Base-by-base conservation (phyloP, 92 coral and sea anemone genomes). In the Diadumene lineata region DNA sequence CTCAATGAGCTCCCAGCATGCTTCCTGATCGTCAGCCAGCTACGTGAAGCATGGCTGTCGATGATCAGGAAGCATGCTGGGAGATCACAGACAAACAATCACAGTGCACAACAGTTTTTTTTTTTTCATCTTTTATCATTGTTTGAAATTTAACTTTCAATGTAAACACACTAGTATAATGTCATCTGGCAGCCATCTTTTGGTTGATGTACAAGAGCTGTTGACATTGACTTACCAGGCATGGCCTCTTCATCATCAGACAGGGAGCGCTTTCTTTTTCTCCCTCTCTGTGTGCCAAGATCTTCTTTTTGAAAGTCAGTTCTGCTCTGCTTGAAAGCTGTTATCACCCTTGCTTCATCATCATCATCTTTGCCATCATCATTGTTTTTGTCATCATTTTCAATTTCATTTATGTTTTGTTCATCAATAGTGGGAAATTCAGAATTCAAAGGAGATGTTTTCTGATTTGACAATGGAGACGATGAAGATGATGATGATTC, bases 401-500 rank as follows among this genome's bases (percentile, higher is more conserved):
- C 48, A 6, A 38, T 4, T 6, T 38, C 48, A 6, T 4, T 38
- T 13, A 4, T 38, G 48, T 6, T 13, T 4, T 38, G 7, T 4
- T 38, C 48, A 38, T 38, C 48, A 38, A 38, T 13, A 38, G 48
- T 13, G 13, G 46, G 43, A n/a, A 72, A 31, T 53, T 56, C 77
- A 23, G 77, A 56, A 43, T 72, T 72, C 11, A 72, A n/a, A 16
- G 66, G 77, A 10, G 77, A 31, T 16, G 48, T 72, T 53, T 72
- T 72, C 34, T 72, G 18, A 7, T 24, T 34, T 32, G 77, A 33
- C 31, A 50, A 27, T 30, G 51, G 55, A 11, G 75, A 29, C 27
- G 74, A 23, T 33, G 76, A 18, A 29, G 75, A 28, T 27, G 64
- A 22, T 72, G 66, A 2, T 72, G 66, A 23, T 50, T 56, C 29